Evolutionary conservation across 2,888 invertebrate species (phyloP).

Genomic region (Trachelus tabidus): DNA sequence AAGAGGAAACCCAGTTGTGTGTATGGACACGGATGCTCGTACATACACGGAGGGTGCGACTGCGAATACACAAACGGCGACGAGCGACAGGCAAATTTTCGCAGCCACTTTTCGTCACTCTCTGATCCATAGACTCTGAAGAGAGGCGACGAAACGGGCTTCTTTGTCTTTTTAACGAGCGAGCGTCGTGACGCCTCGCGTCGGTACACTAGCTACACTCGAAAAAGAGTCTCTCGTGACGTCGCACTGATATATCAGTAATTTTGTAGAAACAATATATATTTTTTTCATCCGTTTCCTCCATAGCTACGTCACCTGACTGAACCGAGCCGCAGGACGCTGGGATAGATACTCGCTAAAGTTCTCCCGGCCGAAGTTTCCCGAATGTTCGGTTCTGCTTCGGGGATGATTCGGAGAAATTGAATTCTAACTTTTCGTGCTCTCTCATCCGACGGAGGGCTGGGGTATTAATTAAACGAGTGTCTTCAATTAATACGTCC

Average conservation of each 20-base stretch:
- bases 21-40: not conserved
- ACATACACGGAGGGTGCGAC: not conserved
- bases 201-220: not conserved
- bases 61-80: not conserved
- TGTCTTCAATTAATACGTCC: conserved; percentile 18
- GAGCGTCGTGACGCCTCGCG: not conserved
- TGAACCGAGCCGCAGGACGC: not conserved
- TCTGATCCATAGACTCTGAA: not conserved
- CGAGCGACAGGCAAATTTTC: not conserved
- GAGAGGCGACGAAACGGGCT: not conserved
- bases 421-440: conserved; percentile 7
- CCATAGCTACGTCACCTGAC: conserved; percentile 6
- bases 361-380: conserved; percentile 4
- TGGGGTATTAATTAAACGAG: conserved; percentile 10
- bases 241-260: not conserved
- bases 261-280: conserved; percentile 11
- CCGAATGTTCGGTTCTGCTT: conserved; percentile 10
- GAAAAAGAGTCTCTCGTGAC: not conserved
- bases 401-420: not conserved
- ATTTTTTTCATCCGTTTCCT: not conserved
- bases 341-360: not conserved
- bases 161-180: not conserved
- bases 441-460: not conserved
- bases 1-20: not conserved
- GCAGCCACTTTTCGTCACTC: not conserved